phyloP scores from a whole-genome alignment of 2,888 invertebrate genomes.

The Bimastos eiseni region DNA sequence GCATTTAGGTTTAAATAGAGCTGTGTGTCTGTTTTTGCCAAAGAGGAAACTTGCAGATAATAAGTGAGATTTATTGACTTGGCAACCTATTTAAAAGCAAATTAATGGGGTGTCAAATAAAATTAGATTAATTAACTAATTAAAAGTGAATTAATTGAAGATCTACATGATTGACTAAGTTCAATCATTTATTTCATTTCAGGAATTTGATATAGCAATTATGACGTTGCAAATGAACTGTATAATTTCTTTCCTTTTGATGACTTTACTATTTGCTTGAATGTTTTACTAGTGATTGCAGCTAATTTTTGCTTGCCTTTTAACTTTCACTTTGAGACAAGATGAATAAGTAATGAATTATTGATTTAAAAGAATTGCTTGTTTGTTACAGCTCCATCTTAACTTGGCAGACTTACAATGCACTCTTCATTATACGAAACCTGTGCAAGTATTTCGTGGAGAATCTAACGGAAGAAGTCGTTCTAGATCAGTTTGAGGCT shows the following conservation, averaged over 20 bases:
- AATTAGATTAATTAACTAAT: no score
- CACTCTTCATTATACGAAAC: conserved; percentile 81
- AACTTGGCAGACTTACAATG: conserved; percentile 93
- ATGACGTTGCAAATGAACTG: background rate
- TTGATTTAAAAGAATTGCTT: background rate
- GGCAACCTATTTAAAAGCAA: background rate
- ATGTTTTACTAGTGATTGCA: no score
- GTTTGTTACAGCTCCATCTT: conserved; percentile 71
- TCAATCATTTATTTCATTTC: background rate
- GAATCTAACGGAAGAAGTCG: conserved; percentile 83
- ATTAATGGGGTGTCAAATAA: no score
- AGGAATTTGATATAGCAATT: no score
- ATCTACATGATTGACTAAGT: background rate
- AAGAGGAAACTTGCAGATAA: background rate
- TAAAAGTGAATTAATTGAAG: no score
- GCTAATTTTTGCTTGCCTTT: background rate
- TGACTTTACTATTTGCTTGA: no score
- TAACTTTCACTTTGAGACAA: background rate
- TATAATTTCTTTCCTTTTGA: background rate
- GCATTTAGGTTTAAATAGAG: background rate
- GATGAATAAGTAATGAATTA: background rate
- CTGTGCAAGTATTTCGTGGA: conserved; percentile 85
- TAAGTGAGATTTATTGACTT: background rate
- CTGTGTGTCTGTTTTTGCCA: background rate
- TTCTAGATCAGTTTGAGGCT: conserved; percentile 75